These are phyloP conservation scores for Strix aluco DNA, from an alignment of 2,113 vertebrate species.

Conservation along the genomic window DNA sequence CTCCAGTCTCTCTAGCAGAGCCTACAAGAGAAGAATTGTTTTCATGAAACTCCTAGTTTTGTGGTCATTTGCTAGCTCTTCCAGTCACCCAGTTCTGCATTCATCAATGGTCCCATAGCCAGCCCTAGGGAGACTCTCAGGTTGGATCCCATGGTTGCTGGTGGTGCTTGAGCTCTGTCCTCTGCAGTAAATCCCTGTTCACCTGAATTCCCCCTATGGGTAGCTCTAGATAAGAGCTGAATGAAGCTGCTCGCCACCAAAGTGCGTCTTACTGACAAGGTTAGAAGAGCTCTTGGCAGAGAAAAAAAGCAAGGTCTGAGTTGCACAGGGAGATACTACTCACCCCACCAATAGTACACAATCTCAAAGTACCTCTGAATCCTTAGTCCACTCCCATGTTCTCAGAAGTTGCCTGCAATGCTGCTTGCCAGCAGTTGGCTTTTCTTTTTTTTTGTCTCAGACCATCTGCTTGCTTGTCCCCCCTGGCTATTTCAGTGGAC, in stretches of 20 bases:
- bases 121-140: not conserved
- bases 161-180: not conserved
- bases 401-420: not conserved
- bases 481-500: not conserved
- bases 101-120: not conserved
- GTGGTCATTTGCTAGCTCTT: not conserved
- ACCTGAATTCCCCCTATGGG: not conserved
- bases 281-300: not conserved
- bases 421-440: not conserved
- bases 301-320: not conserved
- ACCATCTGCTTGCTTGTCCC: not conserved
- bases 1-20: slow-evolving; percentile 74
- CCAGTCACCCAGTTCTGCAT: not conserved
- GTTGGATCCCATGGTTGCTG: not conserved
- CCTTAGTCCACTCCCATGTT: accelerated
- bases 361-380: not conserved
- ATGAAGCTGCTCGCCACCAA: not conserved
- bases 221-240: not conserved
- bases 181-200: not conserved
- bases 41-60: not conserved
- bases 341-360: not conserved
- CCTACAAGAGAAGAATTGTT: slow-evolving; percentile 58
- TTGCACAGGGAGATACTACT: not conserved
- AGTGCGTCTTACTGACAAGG: not conserved
- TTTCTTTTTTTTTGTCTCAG: not conserved